Evolutionary conservation across 1,140 invertebrate species (phyloP).

Genomic region (Megalopta genalis): DNA sequence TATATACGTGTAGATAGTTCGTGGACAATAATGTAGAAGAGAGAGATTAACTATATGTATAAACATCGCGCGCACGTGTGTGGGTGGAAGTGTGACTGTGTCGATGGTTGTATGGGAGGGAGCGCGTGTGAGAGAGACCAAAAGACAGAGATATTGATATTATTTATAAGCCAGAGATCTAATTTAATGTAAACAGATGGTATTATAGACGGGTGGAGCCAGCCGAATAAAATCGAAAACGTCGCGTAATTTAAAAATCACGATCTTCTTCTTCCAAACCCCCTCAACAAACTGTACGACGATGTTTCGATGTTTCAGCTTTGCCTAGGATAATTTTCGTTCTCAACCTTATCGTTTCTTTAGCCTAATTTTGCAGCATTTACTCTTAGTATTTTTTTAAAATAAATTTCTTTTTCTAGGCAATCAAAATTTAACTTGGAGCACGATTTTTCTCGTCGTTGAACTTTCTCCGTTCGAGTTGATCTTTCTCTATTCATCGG

Average conservation of each 20-base stretch:
- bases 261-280: slow-evolving; percentile 10
- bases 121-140: slow-evolving; percentile 57
- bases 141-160: slow-evolving; percentile 63
- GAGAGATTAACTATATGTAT: slow-evolving; percentile 18
- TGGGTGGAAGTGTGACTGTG: background rate
- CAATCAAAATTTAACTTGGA: no score
- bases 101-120: slow-evolving; percentile 41
- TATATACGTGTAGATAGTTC: slow-evolving; percentile 71
- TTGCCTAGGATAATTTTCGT: no score
- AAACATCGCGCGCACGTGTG: background rate
- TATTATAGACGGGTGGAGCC: slow-evolving; percentile 66
- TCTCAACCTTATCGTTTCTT: no score
- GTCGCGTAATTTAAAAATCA: slow-evolving; percentile 61
- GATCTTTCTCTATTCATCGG: no score
- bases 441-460: no score
- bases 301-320: no score
- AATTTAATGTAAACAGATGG: slow-evolving; percentile 75
- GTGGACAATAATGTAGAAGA: slow-evolving; percentile 72
- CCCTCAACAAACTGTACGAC: background rate
- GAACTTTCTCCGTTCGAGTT: no score
- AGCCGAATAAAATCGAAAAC: slow-evolving; percentile 66
- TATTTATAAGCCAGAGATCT: slow-evolving; percentile 76
- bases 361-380: no score
- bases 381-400: no score
- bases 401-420: no score